phyloP scores from a whole-genome alignment of 2,888 invertebrate genomes.

The Trichogramma dendrolimi region DNA sequence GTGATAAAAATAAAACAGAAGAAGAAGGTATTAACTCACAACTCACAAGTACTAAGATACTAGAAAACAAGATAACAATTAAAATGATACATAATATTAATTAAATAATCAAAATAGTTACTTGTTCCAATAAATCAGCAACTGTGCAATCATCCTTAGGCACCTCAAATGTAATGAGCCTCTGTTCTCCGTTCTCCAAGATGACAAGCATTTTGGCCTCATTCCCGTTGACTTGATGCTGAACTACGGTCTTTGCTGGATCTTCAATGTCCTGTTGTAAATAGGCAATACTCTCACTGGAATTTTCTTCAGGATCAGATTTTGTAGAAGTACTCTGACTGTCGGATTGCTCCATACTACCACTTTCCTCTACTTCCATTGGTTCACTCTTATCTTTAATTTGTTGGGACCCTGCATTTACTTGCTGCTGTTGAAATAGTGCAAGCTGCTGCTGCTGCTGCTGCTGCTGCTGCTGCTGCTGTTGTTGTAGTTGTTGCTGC shows the following conservation, averaged over 20 bases:
- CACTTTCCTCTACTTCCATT: neutral
- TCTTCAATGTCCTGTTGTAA: conserved; percentile 45
- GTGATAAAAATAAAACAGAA: neutral
- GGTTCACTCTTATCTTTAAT: conserved; percentile 3
- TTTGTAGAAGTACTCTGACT: too few species aligned
- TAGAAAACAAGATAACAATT: too few species aligned
- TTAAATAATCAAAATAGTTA: conserved; percentile 36
- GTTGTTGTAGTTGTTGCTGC: conserved; percentile 41
- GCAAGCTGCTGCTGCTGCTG: conserved; percentile 1
- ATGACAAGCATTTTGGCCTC: conserved; percentile 78
- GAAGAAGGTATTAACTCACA: too few species aligned
- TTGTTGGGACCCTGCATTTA: conserved; percentile 2
- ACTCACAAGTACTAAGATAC: too few species aligned
- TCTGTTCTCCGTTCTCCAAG: conserved; percentile 74
- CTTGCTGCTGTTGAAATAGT: conserved; percentile 13
- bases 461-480: conserved; percentile 18
- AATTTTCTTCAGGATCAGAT: conserved; percentile 34
- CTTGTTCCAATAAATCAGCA: conserved; percentile 77
- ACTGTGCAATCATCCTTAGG: conserved; percentile 79
- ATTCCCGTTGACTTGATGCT: conserved; percentile 49
- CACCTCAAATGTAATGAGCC: conserved; percentile 76
- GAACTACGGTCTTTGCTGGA: conserved; percentile 44
- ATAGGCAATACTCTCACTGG: conserved; percentile 41
- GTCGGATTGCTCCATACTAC: too few species aligned
- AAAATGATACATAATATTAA: too few species aligned